Evolutionary conservation across 2,797 vertebrate species (phyloP).

Genomic region (Neomorphus geoffroyi): DNA sequence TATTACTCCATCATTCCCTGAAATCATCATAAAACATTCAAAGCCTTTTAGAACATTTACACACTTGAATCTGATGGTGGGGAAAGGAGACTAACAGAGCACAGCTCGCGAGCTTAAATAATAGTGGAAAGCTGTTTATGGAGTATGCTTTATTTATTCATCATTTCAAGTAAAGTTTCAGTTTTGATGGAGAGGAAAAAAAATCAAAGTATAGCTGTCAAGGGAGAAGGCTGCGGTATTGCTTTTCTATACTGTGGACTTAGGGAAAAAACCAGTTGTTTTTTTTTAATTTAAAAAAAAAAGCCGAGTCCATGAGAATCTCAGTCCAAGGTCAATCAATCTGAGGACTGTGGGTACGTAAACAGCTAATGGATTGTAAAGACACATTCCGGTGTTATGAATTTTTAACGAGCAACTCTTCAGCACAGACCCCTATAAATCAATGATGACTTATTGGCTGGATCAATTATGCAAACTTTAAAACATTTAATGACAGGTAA

Average conservation of each 20-base stretch:
- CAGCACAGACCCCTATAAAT: conserved; percentile 93
- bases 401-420: conserved; percentile 96
- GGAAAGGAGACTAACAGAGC: conserved; percentile 89
- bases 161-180: conserved; percentile 91
- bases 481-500: conserved; percentile 99
- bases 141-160: conserved; percentile 99
- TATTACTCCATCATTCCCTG: conserved; percentile 98
- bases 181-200: conserved; percentile 83
- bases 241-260: conserved; percentile 88
- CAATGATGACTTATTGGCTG: conserved; percentile 97
- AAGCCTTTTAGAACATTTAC: conserved; percentile 99
- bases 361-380: conserved; percentile 99
- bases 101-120: conserved; percentile 92
- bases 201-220: conserved; percentile 90
- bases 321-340: conserved; percentile 97
- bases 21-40: conserved; percentile 99
- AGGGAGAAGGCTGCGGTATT: conserved; percentile 87
- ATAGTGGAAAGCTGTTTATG: conserved; percentile 99
- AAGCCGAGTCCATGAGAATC: conserved; percentile 87
- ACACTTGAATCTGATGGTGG: conserved; percentile 98
- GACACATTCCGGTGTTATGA: conserved; percentile 91
- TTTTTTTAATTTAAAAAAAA: neutral
- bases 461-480: conserved; percentile 99
- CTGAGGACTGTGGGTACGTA: conserved; percentile 86
- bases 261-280: neutral